Conservation (phyloP, 2,113 vertebrate species). For the Megalops atlanticus region DNA sequence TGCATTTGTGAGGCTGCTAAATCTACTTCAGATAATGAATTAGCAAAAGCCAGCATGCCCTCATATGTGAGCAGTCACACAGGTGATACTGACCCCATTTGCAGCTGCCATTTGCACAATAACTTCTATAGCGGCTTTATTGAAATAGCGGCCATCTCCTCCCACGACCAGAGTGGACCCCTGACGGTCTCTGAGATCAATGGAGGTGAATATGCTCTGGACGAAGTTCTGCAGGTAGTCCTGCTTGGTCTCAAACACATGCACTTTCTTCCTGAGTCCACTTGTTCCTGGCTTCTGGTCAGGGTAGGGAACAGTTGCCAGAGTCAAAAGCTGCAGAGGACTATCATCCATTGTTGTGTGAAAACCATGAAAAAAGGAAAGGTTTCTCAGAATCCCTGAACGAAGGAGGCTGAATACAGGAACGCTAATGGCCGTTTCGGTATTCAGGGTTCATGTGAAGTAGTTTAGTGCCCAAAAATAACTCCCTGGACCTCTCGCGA, state of each 20-base stretch:
- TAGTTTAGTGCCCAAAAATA: slow-evolving; percentile 54
- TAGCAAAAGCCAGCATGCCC: slow-evolving; percentile 12
- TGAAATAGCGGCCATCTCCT: slow-evolving; percentile 93
- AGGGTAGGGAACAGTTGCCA: slow-evolving; percentile 82
- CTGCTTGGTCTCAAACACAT: slow-evolving; percentile 79
- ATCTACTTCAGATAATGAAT: background rate
- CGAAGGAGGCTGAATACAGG: slow-evolving; percentile 14
- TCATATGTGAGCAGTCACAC: slow-evolving; percentile 6
- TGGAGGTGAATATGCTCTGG: slow-evolving; percentile 92
- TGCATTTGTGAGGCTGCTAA: background rate
- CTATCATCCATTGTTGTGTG: slow-evolving; percentile 77
- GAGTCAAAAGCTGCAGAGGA: slow-evolving; percentile 83
- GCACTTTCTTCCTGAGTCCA: slow-evolving; percentile 83
- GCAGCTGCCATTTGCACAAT: slow-evolving; percentile 81
- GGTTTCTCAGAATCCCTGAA: slow-evolving; percentile 43
- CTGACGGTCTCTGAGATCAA: slow-evolving; percentile 93
- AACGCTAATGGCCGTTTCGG: background rate
- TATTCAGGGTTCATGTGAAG: slow-evolving; percentile 43
- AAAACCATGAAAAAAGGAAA: slow-evolving; percentile 50
- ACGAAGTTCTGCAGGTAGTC: slow-evolving; percentile 95
- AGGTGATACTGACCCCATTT: slow-evolving; percentile 83
- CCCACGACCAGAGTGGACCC: slow-evolving; percentile 90
- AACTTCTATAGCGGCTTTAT: slow-evolving; percentile 75
- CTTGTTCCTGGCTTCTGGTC: slow-evolving; percentile 87
- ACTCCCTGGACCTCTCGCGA: slow-evolving; percentile 47